These are phyloP conservation scores for Nematostella vectensis DNA, from an alignment of 92 coral and sea anemone species.

Conservation along the genomic window DNA sequence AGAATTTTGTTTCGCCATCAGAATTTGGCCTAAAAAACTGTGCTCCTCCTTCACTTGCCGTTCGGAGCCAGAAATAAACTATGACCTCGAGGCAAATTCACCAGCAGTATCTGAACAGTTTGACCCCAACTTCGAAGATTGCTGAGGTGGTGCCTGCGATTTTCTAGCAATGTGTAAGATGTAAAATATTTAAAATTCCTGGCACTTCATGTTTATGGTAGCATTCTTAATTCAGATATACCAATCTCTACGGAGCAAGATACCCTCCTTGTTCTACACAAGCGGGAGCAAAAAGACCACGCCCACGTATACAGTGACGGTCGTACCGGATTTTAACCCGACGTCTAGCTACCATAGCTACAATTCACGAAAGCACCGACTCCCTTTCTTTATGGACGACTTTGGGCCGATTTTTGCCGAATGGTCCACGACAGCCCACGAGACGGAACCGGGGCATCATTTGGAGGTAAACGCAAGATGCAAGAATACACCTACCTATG, in stretches of 20 bases:
- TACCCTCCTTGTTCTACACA: constrained; percentile 47
- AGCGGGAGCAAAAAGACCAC: constrained; percentile 44
- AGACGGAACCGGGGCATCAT: constrained; percentile 84
- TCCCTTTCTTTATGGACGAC: constrained; percentile 84
- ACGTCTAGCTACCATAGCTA: constrained; percentile 52
- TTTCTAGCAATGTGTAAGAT: no score
- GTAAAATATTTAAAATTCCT: no score
- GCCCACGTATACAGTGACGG: constrained; percentile 38
- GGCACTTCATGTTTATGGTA: no score
- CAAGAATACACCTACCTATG: no score
- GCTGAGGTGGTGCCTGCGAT: no score
- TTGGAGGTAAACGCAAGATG: constrained; percentile 79
- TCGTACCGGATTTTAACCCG: constrained; percentile 45
- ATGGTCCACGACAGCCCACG: constrained; percentile 75
- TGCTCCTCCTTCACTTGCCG: no score
- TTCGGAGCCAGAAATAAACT: no score
- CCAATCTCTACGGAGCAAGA: constrained; percentile 19
- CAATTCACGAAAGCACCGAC: constrained; percentile 11
- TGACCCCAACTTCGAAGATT: no score
- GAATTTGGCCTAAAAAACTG: no score
- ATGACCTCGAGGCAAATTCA: no score
- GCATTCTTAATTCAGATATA: constrained; percentile 33
- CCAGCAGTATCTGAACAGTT: no score
- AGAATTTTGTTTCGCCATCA: no score
- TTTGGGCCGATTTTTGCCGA: constrained; percentile 84